phyloP scores from a whole-genome alignment of 2,797 vertebrate genomes.

The Cossypha caffra region DNA sequence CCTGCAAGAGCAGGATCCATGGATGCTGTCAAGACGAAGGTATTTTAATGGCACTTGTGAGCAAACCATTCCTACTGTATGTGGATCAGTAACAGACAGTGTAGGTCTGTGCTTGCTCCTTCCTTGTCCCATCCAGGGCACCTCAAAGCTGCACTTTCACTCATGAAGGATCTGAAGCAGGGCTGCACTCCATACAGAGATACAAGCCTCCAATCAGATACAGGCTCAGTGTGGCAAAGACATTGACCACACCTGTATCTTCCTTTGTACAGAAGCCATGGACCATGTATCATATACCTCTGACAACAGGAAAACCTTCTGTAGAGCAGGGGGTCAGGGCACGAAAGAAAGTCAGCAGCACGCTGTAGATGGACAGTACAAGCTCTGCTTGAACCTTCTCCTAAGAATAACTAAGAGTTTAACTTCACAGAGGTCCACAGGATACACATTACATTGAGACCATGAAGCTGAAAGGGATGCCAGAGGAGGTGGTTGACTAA shows the following conservation, averaged over 20 bases:
- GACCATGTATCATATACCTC: accelerated
- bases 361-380: not conserved
- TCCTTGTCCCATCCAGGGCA: not conserved
- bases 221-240: not conserved
- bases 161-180: not conserved
- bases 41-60: not conserved
- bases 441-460: not conserved
- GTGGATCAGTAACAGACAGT: not conserved
- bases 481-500: not conserved
- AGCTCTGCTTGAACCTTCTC: not conserved
- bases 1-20: not conserved
- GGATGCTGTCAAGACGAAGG: not conserved
- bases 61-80: not conserved
- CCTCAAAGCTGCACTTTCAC: not conserved
- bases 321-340: not conserved
- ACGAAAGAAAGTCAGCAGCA: not conserved
- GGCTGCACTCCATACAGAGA: not conserved
- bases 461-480: not conserved
- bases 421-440: not conserved
- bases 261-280: not conserved
- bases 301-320: not conserved
- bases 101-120: not conserved
- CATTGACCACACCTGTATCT: not conserved
- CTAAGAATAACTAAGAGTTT: not conserved
- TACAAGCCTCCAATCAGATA: not conserved